phyloP scores from a whole-genome alignment of 2,888 invertebrate genomes.

The Ophion obscuratus region DNA sequence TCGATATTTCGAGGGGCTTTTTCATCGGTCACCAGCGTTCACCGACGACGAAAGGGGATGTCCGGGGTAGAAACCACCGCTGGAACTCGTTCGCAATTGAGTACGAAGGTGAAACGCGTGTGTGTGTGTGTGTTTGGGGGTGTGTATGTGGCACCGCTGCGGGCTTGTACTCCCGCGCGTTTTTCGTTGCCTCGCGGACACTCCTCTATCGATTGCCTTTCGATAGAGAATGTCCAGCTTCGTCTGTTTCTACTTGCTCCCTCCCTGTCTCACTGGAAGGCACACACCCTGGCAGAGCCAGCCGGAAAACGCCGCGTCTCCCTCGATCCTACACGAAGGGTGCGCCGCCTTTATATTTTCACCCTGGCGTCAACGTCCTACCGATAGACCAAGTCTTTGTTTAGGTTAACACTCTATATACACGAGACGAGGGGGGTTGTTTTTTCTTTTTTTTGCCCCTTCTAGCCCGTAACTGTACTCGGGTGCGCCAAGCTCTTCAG shows the following conservation, averaged over 20 bases:
- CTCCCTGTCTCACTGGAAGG: background rate
- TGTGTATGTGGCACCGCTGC: constrained; percentile 23
- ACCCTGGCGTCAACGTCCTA: constrained; percentile 14
- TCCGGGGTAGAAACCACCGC: background rate
- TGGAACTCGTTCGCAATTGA: constrained; percentile 55
- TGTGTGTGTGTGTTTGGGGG: background rate
- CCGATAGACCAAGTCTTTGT: constrained; percentile 48
- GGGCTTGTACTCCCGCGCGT: constrained; percentile 30
- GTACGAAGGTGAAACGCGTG: constrained; percentile 51
- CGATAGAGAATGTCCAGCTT: constrained; percentile 60
- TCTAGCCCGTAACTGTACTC: constrained; percentile 5
- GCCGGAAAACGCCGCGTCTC: constrained; percentile 11
- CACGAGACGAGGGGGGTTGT: background rate
- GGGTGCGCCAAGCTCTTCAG: constrained; percentile 16
- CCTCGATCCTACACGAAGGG: constrained; percentile 21
- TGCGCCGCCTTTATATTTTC: constrained; percentile 52
- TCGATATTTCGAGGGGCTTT: constrained; percentile 60
- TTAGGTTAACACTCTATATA: constrained; percentile 57
- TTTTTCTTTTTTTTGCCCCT: constrained; percentile 11
- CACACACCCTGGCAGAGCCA: background rate
- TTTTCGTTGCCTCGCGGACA: constrained; percentile 61
- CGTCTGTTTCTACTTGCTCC: constrained; percentile 49
- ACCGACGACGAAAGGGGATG: constrained; percentile 10
- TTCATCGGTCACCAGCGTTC: constrained; percentile 47
- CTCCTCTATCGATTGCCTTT: constrained; percentile 61